phyloP scores from a whole-genome alignment of 2,113 vertebrate species.

The Aphyosemion australe region DNA sequence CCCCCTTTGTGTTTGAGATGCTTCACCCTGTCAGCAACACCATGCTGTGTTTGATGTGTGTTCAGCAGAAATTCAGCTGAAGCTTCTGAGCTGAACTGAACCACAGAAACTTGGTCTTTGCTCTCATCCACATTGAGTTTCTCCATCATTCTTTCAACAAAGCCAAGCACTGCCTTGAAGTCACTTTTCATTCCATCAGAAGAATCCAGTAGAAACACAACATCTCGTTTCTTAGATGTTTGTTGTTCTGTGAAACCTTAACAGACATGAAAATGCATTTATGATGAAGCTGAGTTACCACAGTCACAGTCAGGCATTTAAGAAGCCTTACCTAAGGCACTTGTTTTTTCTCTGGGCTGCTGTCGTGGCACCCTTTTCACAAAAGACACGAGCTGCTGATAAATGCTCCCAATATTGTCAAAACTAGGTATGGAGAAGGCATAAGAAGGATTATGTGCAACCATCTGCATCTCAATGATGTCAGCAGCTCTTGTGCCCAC shows the following conservation, averaged over 20 bases:
- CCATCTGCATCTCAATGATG: constrained; percentile 76
- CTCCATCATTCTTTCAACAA: constrained; percentile 68
- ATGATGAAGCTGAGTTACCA: constrained; percentile 22
- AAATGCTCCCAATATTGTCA: constrained; percentile 65
- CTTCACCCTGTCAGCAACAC: constrained; percentile 45
- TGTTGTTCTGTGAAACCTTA: constrained; percentile 44
- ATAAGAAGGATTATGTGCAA: constrained; percentile 74
- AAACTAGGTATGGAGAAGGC: constrained; percentile 69
- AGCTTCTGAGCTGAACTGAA: constrained; percentile 71
- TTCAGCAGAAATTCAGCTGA: constrained; percentile 72
- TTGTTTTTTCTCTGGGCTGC: constrained; percentile 49
- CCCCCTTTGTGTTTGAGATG: constrained; percentile 71
- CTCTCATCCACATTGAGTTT: constrained; percentile 61
- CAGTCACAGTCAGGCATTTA: neutral
- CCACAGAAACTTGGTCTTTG: constrained; percentile 68
- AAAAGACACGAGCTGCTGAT: constrained; percentile 72
- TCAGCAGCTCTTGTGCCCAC: constrained; percentile 78
- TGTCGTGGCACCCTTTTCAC: constrained; percentile 75
- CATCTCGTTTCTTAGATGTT: constrained; percentile 57
- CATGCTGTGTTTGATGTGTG: constrained; percentile 59
- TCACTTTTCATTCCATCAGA: constrained; percentile 68
- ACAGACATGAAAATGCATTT: constrained; percentile 28
- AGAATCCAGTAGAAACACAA: constrained; percentile 80
- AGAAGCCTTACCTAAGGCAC: constrained; percentile 68
- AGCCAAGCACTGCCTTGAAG: constrained; percentile 62